phyloP scores from a whole-genome alignment of 2,113 vertebrate genomes.

The Aythya baeri region DNA sequence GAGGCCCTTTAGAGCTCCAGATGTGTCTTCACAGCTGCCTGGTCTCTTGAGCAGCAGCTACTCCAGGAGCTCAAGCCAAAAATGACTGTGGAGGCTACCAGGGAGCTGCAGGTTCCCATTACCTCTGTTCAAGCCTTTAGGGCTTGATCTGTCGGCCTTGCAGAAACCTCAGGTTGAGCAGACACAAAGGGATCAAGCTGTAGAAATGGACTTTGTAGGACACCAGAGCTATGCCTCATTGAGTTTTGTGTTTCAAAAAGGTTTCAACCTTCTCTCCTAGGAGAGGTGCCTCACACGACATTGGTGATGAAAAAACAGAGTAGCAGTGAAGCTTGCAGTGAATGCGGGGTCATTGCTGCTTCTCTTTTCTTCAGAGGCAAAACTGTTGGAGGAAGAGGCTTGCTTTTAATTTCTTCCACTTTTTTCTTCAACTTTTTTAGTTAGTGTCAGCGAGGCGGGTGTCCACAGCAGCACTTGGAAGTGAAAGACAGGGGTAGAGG shows the following conservation, averaged over 20 bases:
- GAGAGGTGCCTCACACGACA: not conserved
- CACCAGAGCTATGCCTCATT: not conserved
- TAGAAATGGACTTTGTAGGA: not conserved
- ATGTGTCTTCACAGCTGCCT: not conserved
- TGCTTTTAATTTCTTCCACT: not conserved
- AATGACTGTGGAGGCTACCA: not conserved
- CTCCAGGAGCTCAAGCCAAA: not conserved
- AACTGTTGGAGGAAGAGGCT: not conserved
- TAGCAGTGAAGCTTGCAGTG: not conserved
- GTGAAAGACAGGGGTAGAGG: not conserved
- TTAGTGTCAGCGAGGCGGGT: not conserved
- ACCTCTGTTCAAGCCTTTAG: not conserved
- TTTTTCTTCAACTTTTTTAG: not conserved
- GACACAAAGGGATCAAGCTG: accelerated
- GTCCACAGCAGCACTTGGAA: not conserved
- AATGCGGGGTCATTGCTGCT: not conserved
- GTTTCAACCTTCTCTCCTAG: not conserved
- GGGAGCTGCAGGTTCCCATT: not conserved
- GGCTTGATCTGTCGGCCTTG: not conserved
- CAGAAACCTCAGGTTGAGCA: not conserved
- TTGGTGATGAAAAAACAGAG: not conserved
- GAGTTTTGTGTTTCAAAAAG: not conserved
- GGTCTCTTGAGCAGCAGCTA: not conserved
- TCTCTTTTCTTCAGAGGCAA: not conserved
- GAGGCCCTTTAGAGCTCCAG: not conserved